Conservation (phyloP, 2,113 vertebrate species). For the Corydoras sp. region DNA sequence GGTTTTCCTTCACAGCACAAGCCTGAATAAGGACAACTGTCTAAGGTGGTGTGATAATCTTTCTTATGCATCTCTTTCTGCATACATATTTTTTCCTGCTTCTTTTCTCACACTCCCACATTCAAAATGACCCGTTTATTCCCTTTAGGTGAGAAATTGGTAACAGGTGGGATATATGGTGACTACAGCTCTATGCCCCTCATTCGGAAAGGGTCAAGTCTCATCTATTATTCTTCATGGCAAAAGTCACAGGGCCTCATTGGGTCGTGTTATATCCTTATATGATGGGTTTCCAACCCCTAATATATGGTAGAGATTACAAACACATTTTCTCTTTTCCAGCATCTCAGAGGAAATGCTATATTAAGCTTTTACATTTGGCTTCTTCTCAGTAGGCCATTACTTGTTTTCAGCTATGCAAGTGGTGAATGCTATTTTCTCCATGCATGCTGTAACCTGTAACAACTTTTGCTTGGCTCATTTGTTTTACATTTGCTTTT, state of each 20-base stretch:
- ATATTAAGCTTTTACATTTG: constrained; percentile 40
- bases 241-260: constrained; percentile 49
- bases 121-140: constrained; percentile 42
- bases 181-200: constrained; percentile 36
- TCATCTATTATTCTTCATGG: constrained; percentile 54
- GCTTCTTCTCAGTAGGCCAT: constrained; percentile 44
- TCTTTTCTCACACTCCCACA: constrained; percentile 1
- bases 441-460: constrained; percentile 53
- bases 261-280: constrained; percentile 53
- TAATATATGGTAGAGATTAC: constrained; percentile 53
- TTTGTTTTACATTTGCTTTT: background rate
- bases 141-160: constrained; percentile 48
- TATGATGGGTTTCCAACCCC: constrained; percentile 54
- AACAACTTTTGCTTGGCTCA: background rate
- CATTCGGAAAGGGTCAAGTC: constrained; percentile 50
- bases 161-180: constrained; percentile 38
- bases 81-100: constrained; percentile 1
- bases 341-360: constrained; percentile 46
- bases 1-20: background rate
- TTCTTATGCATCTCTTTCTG: constrained; percentile 2
- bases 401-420: constrained; percentile 47
- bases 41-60: background rate
- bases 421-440: constrained; percentile 44
- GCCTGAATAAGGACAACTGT: background rate
- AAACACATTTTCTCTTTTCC: constrained; percentile 44